Evolutionary conservation across 2,888 invertebrate genomes (phyloP), one percentile per base, ranked within the genome.

Genomic region (Ceraclea dissimilis): DNA sequence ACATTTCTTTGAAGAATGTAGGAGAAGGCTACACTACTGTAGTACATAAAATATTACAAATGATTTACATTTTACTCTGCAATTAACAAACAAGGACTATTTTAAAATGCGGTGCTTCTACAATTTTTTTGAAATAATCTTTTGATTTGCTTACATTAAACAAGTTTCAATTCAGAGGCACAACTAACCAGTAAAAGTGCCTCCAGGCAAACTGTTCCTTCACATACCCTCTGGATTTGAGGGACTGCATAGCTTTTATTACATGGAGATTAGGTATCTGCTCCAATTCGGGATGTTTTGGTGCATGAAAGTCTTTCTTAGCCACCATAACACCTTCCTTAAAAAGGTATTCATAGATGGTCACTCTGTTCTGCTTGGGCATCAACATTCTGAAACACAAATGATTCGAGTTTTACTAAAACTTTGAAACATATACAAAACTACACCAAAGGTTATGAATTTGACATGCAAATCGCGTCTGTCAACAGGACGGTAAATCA

Each of bases 161-260:
- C 26, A 26, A 26, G 10, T 26, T 26, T 26, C 26, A n/a, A n/a
- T n/a, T n/a, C 8, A 31, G 11, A 31, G 6, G 31, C 31, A 31
- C 31, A 8, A 54, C 57, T 71, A 72, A 85, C 97, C 98, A 99
- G 74, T 99, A 99, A 69, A 92, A 99, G 74, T 99, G 98, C 68
- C 98, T 86, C 99, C 99, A 99, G 2, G 98, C 97, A 75, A 99
- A 99, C 76, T 99, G 98, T 81, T 99, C 98, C 73, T 91, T 93
- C n/a, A 99, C 99, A 69, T 87, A 91, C 59, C 97, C 98, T 71
- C 91, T 85, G 2, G 98, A 98, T 76, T 96, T 96, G 65, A 99
- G 78, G 8, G 94, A 94, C 79, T 95, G 93, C 82, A 97, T 83
- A 64, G 97, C 94, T 77, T 98, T 98, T 71, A 99, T 98, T 56